Evolutionary conservation across 2,888 invertebrate genomes (phyloP).

Genomic region (Ctenicera cuprea): DNA sequence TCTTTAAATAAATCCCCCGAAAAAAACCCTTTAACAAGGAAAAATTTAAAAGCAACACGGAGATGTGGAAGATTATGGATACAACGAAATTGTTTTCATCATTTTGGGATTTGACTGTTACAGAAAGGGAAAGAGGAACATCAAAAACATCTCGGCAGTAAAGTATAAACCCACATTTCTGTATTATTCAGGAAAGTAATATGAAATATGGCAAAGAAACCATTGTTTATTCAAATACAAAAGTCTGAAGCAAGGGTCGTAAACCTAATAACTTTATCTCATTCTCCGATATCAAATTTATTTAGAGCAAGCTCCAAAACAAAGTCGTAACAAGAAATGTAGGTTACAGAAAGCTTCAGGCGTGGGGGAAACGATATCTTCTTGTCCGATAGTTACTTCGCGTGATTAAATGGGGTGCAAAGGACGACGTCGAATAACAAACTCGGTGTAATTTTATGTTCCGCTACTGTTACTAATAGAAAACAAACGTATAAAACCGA

Average conservation of each 20-base stretch:
- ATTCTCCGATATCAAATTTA: constrained; percentile 62
- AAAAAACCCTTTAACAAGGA: not conserved
- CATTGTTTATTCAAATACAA: constrained; percentile 53
- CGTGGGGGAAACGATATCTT: constrained; percentile 56
- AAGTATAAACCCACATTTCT: constrained; percentile 49
- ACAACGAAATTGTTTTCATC: constrained; percentile 17
- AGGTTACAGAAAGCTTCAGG: constrained; percentile 60
- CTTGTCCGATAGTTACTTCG: constrained; percentile 33
- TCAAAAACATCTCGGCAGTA: constrained; percentile 43
- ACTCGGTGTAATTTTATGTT: constrained; percentile 28
- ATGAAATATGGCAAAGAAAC: constrained; percentile 49
- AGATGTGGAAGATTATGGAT: constrained; percentile 9
- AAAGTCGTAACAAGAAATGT: constrained; percentile 66
- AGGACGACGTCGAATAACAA: constrained; percentile 21
- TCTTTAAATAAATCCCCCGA: constrained; percentile 11
- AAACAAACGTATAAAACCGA: constrained; percentile 14
- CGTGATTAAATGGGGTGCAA: constrained; percentile 34
- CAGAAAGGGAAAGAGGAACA: constrained; percentile 32
- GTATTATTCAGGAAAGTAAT: constrained; percentile 47
- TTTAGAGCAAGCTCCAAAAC: constrained; percentile 65
- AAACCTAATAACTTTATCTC: constrained; percentile 53
- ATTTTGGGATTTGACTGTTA: constrained; percentile 18
- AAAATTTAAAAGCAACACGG: not conserved
- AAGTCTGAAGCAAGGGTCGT: constrained; percentile 48
- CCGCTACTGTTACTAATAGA: constrained; percentile 10